phyloP scores from a whole-genome alignment of 2,797 vertebrate species.

The Phalloptychus januarius region DNA sequence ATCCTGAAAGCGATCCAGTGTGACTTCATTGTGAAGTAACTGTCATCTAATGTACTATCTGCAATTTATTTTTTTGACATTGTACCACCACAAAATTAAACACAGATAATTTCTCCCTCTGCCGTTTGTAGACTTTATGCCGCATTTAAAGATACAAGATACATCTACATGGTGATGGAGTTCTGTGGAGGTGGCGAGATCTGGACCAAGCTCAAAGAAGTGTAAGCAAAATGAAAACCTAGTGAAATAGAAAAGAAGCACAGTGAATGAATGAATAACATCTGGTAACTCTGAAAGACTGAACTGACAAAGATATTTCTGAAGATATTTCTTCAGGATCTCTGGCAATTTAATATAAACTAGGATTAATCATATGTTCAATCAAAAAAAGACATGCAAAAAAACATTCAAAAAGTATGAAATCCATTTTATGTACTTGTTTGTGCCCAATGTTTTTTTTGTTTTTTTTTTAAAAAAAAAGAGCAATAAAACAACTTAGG shows the following conservation, averaged over 20 bases:
- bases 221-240: constrained; percentile 60
- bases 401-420: not conserved
- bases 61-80: not conserved
- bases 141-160: constrained; percentile 81
- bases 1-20: constrained; percentile 78
- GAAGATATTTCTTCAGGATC: not conserved
- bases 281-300: not conserved
- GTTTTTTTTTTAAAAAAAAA: not conserved
- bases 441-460: not conserved
- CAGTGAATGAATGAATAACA: not conserved
- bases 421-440: not conserved
- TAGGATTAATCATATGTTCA: not conserved
- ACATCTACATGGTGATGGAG: constrained; percentile 87
- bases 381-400: not conserved
- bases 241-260: not conserved
- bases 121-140: constrained; percentile 73
- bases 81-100: not conserved
- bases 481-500: not conserved
- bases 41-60: not conserved
- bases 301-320: not conserved
- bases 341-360: not conserved
- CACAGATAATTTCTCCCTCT: not conserved
- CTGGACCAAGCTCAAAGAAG: constrained; percentile 88
- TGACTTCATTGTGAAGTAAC: constrained; percentile 84
- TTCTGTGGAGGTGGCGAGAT: constrained; percentile 86